Percentiles rank a stretch among this genome's conserved stretches.
Evolutionary conservation across 2,113 vertebrate species (phyloP).

Genomic region (Clupea harengus): DNA sequence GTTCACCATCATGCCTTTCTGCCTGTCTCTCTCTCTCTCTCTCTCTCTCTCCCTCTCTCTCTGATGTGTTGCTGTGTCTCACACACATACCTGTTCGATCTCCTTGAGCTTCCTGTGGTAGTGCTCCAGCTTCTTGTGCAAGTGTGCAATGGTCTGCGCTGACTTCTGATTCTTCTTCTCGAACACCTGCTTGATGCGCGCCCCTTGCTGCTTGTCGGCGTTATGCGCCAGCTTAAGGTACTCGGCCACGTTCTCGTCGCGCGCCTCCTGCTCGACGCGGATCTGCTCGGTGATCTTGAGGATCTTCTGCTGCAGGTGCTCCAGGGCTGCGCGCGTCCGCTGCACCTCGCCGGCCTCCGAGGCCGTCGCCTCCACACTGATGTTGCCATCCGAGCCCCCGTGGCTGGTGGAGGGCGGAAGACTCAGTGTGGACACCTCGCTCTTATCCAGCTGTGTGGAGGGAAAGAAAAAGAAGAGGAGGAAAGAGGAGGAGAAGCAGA

Average conservation of each 20-base stretch:
- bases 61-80: background rate
- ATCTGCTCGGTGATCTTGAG: conserved; percentile 99
- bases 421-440: conserved; percentile 79
- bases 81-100: conserved; percentile 82
- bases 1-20: background rate
- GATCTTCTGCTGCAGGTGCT: conserved; percentile 98
- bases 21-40: background rate
- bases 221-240: conserved; percentile 98
- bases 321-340: conserved; percentile 86
- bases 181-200: conserved; percentile 97
- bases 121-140: conserved; percentile 97
- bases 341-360: conserved; percentile 82
- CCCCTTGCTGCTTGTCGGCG: conserved; percentile 93
- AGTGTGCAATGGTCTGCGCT: conserved; percentile 92
- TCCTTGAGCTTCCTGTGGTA: conserved; percentile 95
- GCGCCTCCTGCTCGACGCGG: conserved; percentile 94
- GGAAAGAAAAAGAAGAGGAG: background rate
- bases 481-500: background rate
- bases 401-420: conserved; percentile 78
- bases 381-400: conserved; percentile 82
- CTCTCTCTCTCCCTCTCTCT: background rate
- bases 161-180: conserved; percentile 99
- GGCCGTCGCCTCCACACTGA: conserved; percentile 80
- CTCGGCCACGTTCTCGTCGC: conserved; percentile 95
- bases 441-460: conserved; percentile 85